Percentiles rank a stretch among this genome's conserved stretches.
Conservation (phyloP, 30 jellyfish, hydroid and myxozoan genomes). For the Haliclystus octoradiatus region DNA sequence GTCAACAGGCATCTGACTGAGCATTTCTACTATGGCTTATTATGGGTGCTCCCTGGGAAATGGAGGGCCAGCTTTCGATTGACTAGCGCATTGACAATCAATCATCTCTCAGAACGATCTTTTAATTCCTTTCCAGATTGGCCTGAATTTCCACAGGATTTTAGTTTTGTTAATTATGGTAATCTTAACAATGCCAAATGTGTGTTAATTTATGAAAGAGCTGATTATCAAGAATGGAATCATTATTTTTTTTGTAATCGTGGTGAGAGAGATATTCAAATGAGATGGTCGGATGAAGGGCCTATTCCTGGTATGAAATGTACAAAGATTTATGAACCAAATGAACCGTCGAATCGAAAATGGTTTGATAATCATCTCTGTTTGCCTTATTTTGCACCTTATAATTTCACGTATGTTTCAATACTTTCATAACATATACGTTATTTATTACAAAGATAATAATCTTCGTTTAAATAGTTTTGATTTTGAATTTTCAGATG, state of each 20-base stretch:
- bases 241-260: constrained; percentile 82
- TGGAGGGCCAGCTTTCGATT: no score
- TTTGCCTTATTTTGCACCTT: constrained; percentile 78
- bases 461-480: no score
- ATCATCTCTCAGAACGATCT: no score
- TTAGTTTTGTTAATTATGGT: constrained; percentile 42
- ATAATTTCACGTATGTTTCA: constrained; percentile 94
- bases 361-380: constrained; percentile 91
- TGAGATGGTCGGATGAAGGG: constrained; percentile 95
- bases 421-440: no score
- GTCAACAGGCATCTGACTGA: no score
- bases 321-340: constrained; percentile 84
- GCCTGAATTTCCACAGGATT: constrained; percentile 85
- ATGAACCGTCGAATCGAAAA: constrained; percentile 51
- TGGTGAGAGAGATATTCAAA: constrained; percentile 84
- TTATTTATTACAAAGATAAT: no score
- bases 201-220: constrained; percentile 73
- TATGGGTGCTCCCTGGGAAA: no score
- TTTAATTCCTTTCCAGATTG: no score
- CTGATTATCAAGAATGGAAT: constrained; percentile 88
- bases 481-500: no score
- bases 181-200: constrained; percentile 45
- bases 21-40: no score
- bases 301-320: constrained; percentile 74
- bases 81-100: no score